These are phyloP conservation scores for Scaptomyza polygonia DNA, from an alignment of 2,888 invertebrate species.

Conservation along the genomic window DNA sequence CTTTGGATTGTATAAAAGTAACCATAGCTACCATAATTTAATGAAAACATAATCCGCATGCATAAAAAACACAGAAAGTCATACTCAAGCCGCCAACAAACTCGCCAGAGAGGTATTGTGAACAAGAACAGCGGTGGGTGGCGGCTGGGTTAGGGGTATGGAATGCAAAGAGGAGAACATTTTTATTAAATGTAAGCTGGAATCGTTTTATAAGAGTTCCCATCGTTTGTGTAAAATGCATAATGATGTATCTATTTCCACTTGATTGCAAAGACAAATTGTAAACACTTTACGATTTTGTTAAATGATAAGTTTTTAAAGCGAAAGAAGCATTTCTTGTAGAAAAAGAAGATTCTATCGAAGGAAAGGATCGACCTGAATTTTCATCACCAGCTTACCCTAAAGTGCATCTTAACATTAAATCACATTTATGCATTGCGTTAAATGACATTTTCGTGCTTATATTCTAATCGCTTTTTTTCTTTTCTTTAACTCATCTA, in stretches of 20 bases:
- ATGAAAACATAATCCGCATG: slow-evolving; percentile 80
- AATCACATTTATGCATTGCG: neutral
- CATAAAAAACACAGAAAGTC: slow-evolving; percentile 48
- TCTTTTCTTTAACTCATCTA: slow-evolving; percentile 5
- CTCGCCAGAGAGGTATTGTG: too few relatives aligned
- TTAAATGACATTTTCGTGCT: slow-evolving; percentile 4
- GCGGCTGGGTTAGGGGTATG: too few relatives aligned
- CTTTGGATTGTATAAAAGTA: slow-evolving; percentile 77
- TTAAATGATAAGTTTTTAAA: too few relatives aligned
- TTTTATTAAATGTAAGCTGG: slow-evolving; percentile 59
- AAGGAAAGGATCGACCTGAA: too few relatives aligned
- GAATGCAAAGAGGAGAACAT: slow-evolving; percentile 17
- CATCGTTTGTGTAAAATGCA: slow-evolving; percentile 21
- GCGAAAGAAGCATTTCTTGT: too few relatives aligned
- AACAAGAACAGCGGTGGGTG: too few relatives aligned
- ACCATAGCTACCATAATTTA: slow-evolving; percentile 81
- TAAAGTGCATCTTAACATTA: too few relatives aligned
- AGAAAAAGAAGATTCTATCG: too few relatives aligned
- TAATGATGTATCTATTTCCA: slow-evolving; percentile 30
- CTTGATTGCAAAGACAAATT: slow-evolving; percentile 47
- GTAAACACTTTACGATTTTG: too few relatives aligned
- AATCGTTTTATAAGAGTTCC: slow-evolving; percentile 32
- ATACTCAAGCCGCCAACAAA: slow-evolving; percentile 24
- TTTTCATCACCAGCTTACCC: too few relatives aligned
- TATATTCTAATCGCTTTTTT: slow-evolving; percentile 20